Conservation (phyloP, 2,113 vertebrate species). For the Pterocles burchelli region DNA sequence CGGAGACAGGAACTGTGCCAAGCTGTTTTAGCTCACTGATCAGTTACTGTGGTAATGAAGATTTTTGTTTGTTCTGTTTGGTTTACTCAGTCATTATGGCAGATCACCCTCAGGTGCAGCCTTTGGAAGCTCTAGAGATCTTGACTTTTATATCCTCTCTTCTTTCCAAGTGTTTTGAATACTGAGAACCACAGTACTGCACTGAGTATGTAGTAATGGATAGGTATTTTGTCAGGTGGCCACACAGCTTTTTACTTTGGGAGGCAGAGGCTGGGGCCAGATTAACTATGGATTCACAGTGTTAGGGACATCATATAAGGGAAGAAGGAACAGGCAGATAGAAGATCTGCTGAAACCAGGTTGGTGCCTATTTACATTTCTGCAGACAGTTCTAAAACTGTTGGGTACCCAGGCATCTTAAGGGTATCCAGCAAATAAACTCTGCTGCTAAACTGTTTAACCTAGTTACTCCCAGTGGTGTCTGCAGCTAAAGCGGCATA, state of each 20-base stretch:
- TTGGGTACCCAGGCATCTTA: not conserved
- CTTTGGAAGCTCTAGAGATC: not conserved
- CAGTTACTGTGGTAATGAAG: not conserved
- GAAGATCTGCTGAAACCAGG: not conserved
- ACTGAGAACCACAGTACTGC: not conserved
- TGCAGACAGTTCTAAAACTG: not conserved
- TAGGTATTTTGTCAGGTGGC: not conserved
- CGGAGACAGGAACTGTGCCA: not conserved
- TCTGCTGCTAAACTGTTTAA: not conserved
- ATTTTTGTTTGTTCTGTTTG: slow-evolving; percentile 5
- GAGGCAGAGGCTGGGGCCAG: not conserved
- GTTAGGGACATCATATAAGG: not conserved
- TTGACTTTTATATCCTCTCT: not conserved
- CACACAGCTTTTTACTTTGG: not conserved
- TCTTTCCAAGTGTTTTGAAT: not conserved
- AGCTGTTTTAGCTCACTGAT: not conserved
- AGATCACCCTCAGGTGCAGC: not conserved
- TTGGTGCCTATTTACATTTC: not conserved
- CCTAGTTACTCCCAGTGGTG: not conserved
- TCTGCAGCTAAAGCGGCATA: not conserved
- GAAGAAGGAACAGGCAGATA: not conserved
- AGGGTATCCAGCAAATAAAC: not conserved
- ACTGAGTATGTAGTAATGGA: not conserved
- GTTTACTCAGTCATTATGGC: not conserved
- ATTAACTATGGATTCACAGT: not conserved